phyloP scores from a whole-genome alignment of 2,888 invertebrate genomes.

The Drosophila eohydei region DNA sequence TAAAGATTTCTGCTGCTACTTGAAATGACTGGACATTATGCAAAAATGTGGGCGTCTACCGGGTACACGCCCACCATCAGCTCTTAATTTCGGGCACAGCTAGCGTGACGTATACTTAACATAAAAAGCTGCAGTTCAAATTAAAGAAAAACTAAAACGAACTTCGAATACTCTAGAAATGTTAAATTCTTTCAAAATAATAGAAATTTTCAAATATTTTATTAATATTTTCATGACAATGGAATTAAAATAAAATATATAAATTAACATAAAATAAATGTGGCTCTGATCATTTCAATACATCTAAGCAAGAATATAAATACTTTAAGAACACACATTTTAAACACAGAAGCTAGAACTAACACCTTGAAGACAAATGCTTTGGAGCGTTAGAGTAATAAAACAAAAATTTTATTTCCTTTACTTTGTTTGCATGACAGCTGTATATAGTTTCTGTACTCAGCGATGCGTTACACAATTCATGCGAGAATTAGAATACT shows the following conservation, averaged over 20 bases:
- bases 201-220: not conserved
- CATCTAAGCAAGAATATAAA: not conserved
- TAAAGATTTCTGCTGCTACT: slow-evolving; percentile 30
- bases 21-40: slow-evolving; percentile 50
- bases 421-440: not conserved
- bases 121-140: not conserved
- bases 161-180: slow-evolving; percentile 1
- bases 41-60: slow-evolving; percentile 49
- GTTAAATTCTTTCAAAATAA: not conserved
- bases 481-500: slow-evolving; percentile 10
- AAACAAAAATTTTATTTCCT: not conserved
- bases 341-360: not conserved
- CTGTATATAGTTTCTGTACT: not conserved
- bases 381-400: not conserved
- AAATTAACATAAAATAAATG: not conserved
- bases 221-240: not conserved
- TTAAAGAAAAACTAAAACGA: not conserved
- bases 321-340: not conserved
- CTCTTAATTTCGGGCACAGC: slow-evolving; percentile 26
- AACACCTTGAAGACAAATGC: not conserved
- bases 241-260: not conserved
- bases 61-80: slow-evolving; percentile 31
- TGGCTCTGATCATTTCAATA: not conserved
- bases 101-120: slow-evolving; percentile 45
- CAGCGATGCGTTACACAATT: slow-evolving; percentile 2